Base-by-base conservation (phyloP, 64 coral and sea anemone species). In the Hydrozoanthus tunicans region DNA sequence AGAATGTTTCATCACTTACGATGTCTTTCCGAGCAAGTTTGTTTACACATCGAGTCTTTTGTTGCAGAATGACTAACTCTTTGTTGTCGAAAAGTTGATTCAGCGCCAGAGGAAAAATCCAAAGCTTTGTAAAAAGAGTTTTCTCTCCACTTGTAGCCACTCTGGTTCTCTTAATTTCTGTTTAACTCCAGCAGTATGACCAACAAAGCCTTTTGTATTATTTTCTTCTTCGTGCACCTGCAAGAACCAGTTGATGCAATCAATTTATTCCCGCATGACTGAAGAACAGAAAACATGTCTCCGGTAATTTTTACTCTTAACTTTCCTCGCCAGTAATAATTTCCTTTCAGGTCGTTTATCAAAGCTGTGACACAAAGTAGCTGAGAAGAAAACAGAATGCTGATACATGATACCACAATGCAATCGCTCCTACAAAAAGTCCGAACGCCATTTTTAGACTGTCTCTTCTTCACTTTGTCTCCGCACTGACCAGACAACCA, bases 321-420 rank as follows among this genome's bases (percentile, higher is more conserved):
- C 25, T 88, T 74, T 73, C 69, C 20, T 59, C 17, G 15, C 20
- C 53, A 23, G 51, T 6, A 88, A 59, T 70, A 58, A 59, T 15
- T 8, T 43, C 9, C 59, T 59, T 27, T 23, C 23, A 56, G 56
- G 8, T 27, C 12, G 24, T 81, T 7, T 23, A 20, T 97, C 58
- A 97, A 68, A 97, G 74, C 71, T 97, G 95, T 10, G 95, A 97
- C 25, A 97, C 95, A 59, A 97, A 97, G 60, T 97, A 97, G 79
- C 95, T 97, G 17, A 97, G 89, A 17, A 97, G 92, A 64, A 97
- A 97, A 43, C 95, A 97, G 70, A 97, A 97, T 7, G 95, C 95
- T 15, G 95, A 97, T 62, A 97, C 95, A 43, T 97, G 95, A 62
- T 97, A 97, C 95, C 95, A 97, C 56, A 97, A 73, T 70, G 95